phyloP scores from a whole-genome alignment of 2,888 invertebrate genomes.

The Caenorhabditis japonica region DNA sequence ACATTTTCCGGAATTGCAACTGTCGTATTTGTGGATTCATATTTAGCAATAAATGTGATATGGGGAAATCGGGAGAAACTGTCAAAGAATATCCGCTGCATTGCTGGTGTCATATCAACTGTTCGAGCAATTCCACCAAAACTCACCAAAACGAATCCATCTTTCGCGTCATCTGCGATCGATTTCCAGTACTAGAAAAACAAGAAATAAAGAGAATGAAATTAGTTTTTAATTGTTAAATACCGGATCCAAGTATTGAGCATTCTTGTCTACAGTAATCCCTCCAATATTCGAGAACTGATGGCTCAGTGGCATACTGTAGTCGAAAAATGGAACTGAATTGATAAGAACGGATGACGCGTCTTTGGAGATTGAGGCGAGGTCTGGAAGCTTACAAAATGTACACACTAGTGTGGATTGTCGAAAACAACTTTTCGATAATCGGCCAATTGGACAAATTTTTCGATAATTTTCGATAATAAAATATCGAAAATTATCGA shows the following conservation, averaged over 20 bases:
- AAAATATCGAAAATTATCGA: too few relatives aligned
- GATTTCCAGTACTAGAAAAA: conserved; percentile 61
- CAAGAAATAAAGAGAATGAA: neutral
- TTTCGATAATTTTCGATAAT: too few relatives aligned
- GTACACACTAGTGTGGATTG: too few relatives aligned
- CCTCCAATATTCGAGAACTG: conserved; percentile 66
- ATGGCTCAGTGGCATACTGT: conserved; percentile 63
- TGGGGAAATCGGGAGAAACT: conserved; percentile 64
- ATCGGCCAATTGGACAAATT: too few relatives aligned
- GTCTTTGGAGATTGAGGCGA: conserved; percentile 9
- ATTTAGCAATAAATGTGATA: conserved; percentile 70
- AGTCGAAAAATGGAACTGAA: conserved; percentile 68
- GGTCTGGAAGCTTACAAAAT: too few relatives aligned
- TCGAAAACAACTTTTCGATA: too few relatives aligned
- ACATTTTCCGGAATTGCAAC: conserved; percentile 55
- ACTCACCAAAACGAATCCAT: conserved; percentile 68
- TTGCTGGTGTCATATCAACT: conserved; percentile 62
- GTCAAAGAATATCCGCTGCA: conserved; percentile 56
- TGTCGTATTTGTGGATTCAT: conserved; percentile 38
- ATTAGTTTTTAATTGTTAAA: neutral
- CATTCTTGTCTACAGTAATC: conserved; percentile 57
- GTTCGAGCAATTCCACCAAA: conserved; percentile 74
- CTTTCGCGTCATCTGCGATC: conserved; percentile 53
- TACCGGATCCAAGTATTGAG: conserved; percentile 31
- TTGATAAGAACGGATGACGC: conserved; percentile 65